Conservation (phyloP, 2,888 invertebrate species). For the Zonitis immaculata region DNA sequence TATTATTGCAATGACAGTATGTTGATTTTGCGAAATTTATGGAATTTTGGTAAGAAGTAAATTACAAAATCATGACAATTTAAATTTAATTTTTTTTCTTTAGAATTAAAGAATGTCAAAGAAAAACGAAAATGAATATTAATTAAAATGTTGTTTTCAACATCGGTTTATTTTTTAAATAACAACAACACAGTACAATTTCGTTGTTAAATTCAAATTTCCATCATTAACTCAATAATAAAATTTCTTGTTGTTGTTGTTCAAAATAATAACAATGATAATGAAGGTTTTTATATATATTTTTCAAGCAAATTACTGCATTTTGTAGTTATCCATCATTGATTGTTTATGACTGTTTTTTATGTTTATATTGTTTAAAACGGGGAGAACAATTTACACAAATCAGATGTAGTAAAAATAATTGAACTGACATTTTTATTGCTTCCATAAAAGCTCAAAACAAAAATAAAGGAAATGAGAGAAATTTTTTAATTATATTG, state of each 20-base stretch:
- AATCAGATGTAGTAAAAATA: neutral
- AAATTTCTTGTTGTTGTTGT: neutral
- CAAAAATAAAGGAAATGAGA: neutral
- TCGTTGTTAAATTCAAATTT: neutral
- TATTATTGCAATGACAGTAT: neutral
- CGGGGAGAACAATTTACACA: neutral
- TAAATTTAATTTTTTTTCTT: neutral
- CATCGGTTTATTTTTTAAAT: neutral
- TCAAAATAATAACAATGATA: neutral
- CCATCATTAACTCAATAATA: neutral
- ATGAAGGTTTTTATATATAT: neutral
- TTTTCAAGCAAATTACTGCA: slow-evolving; percentile 2
- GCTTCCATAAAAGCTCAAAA: neutral
- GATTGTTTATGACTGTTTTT: slow-evolving; percentile 16
- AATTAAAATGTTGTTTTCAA: neutral
- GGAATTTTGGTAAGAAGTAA: neutral
- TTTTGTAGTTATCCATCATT: slow-evolving; percentile 9
- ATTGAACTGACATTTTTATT: neutral
- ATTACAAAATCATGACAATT: neutral
- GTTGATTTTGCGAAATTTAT: neutral
- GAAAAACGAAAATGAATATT: neutral
- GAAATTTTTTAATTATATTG: neutral
- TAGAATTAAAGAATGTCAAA: neutral
- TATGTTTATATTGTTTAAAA: slow-evolving; percentile 13
- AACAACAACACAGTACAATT: neutral